Percentiles rank a stretch among this genome's conserved stretches.
These are phyloP conservation scores for Vireo altiloquus DNA, from an alignment of 2,113 vertebrate genomes.

Conservation along the genomic window DNA sequence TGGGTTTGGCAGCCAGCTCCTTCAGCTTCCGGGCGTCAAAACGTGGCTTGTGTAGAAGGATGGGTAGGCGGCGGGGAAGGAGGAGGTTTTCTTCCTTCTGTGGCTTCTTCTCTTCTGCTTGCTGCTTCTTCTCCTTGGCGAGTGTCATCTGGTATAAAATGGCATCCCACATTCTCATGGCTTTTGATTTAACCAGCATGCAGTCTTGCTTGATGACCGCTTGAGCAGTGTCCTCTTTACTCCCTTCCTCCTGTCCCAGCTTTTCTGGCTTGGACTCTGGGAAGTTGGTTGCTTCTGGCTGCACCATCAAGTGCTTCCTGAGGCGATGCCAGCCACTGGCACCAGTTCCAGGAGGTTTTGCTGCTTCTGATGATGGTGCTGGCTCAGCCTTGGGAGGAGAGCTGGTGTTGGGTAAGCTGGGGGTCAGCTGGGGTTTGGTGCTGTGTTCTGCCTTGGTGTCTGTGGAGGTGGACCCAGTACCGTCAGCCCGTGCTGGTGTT, in stretches of 20 bases:
- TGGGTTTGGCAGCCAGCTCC: constrained; percentile 81
- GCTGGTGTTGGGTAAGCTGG: not conserved
- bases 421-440: not conserved
- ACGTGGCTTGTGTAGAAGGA: constrained; percentile 85
- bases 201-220: constrained; percentile 16
- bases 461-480: not conserved
- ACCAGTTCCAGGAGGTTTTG: constrained; percentile 47
- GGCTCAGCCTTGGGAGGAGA: constrained; percentile 8
- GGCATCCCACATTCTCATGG: constrained; percentile 90
- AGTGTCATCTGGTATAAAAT: constrained; percentile 87
- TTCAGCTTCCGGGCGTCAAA: constrained; percentile 90
- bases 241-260: not conserved
- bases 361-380: not conserved
- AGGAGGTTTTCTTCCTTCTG: not conserved
- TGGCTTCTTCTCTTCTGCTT: constrained; percentile 21
- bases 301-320: constrained; percentile 86
- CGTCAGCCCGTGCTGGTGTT: not conserved
- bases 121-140: constrained; percentile 64
- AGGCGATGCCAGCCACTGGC: constrained; percentile 86
- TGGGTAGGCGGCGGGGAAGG: constrained; percentile 73
- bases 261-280: constrained; percentile 17
- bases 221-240: not conserved
- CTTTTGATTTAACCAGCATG: constrained; percentile 64
- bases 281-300: constrained; percentile 69
- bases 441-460: not conserved